phyloP scores from a whole-genome alignment of 1,140 invertebrate species.

The Lysiphlebus fabarum region DNA sequence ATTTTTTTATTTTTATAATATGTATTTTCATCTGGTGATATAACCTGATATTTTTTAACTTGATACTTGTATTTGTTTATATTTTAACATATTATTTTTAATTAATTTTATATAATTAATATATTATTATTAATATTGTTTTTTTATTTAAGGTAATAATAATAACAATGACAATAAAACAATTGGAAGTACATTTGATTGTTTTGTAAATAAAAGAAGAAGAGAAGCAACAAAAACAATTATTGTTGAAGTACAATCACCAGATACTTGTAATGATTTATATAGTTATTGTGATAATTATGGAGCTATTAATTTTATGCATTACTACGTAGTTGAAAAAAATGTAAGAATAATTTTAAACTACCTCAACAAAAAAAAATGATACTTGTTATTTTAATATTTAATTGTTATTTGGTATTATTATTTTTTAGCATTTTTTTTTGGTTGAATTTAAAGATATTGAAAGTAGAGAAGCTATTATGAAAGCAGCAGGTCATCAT shows the following conservation, averaged over 20 bases:
- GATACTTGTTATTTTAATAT: slow-evolving; percentile 17
- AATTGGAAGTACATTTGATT: slow-evolving; percentile 34
- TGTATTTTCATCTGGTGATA: too few relatives aligned
- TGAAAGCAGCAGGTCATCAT: slow-evolving; percentile 49
- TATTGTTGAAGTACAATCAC: slow-evolving; percentile 63
- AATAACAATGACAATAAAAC: neutral
- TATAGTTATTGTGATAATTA: slow-evolving; percentile 63
- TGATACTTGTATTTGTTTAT: neutral
- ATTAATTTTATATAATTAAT: neutral
- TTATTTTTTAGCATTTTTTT: slow-evolving; percentile 61
- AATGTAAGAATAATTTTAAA: slow-evolving; percentile 33
- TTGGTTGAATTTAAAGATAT: slow-evolving; percentile 63
- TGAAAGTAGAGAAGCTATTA: slow-evolving; percentile 47
- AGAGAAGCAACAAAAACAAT: slow-evolving; percentile 61
- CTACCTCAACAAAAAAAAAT: slow-evolving; percentile 7
- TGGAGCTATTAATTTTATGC: slow-evolving; percentile 59
- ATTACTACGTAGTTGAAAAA: slow-evolving; percentile 60
- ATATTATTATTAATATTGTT: neutral
- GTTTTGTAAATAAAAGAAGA: slow-evolving; percentile 46
- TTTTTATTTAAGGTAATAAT: neutral
- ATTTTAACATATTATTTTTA: neutral
- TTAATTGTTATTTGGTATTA: too few relatives aligned
- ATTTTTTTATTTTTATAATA: too few relatives aligned
- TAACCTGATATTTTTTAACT: neutral
- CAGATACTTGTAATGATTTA: slow-evolving; percentile 61